These are phyloP conservation scores for Drosophila pachea DNA, from an alignment of 1,140 invertebrate species.

Conservation along the genomic window DNA sequence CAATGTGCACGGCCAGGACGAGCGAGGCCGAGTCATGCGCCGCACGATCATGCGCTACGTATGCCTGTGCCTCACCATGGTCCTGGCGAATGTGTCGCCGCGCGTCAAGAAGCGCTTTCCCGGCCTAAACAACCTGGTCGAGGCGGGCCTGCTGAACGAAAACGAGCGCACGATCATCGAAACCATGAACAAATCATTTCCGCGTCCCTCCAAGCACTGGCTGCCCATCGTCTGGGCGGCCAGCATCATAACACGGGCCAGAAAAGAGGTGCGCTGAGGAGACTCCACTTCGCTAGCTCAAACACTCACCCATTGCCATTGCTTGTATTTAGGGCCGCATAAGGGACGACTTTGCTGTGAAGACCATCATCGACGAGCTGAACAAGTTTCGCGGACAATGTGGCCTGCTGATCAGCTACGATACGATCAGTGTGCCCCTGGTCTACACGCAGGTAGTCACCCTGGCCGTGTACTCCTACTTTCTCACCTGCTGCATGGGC, in stretches of 20 bases:
- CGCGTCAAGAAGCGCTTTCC: conserved; percentile 96
- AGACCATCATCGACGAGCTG: conserved; percentile 93
- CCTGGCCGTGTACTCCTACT: conserved; percentile 94
- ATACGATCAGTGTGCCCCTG: conserved; percentile 94
- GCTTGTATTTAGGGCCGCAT: conserved; percentile 84
- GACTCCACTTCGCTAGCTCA: no score
- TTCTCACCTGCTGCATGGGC: conserved; percentile 87
- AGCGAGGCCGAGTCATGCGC: conserved; percentile 91
- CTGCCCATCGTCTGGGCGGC: conserved; percentile 96
- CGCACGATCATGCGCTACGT: conserved; percentile 92
- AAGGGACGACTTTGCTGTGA: conserved; percentile 94
- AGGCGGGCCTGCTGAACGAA: conserved; percentile 91
- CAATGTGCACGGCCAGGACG: conserved; percentile 84
- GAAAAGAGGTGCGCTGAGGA: conserved; percentile 84
- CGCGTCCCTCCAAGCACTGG: conserved; percentile 95
- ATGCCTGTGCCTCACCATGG: conserved; percentile 90
- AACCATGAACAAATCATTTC: conserved; percentile 89
- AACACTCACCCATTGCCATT: no score
- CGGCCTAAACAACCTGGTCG: conserved; percentile 91
- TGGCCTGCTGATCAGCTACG: conserved; percentile 90
- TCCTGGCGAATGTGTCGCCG: conserved; percentile 90
- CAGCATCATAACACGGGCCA: conserved; percentile 90
- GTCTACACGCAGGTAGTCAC: conserved; percentile 98
- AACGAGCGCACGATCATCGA: conserved; percentile 92
- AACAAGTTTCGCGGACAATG: conserved; percentile 94